Evolutionary conservation across 2,797 vertebrate genomes (phyloP).

Genomic region (Helarctos malayanus): DNA sequence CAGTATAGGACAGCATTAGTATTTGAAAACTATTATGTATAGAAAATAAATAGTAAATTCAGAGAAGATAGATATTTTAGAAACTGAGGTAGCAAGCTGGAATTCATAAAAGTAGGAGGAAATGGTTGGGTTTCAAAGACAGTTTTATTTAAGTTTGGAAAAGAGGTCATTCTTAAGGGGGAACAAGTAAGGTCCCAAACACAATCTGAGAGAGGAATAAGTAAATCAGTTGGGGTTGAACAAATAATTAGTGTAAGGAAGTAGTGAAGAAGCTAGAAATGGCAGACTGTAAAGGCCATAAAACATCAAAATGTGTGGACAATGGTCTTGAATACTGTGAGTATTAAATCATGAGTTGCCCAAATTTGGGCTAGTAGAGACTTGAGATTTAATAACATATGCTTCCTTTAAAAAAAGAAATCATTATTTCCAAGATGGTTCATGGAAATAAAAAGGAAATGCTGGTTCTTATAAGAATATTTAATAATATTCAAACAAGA

Average conservation of each 20-base stretch:
- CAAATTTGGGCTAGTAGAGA: constrained; percentile 25
- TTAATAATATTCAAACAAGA: constrained; percentile 50
- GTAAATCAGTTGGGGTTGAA: constrained; percentile 26
- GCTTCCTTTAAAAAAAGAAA: neutral
- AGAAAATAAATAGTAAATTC: constrained; percentile 57
- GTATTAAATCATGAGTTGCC: constrained; percentile 28
- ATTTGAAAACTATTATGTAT: constrained; percentile 42
- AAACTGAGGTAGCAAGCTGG: neutral
- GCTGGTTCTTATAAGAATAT: neutral
- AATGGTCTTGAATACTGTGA: neutral
- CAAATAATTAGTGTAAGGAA: constrained; percentile 28
- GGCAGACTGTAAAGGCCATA: neutral
- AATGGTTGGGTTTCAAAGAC: neutral
- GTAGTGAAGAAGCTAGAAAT: constrained; percentile 12
- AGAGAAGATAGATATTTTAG: constrained; percentile 33
- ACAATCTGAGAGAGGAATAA: constrained; percentile 51
- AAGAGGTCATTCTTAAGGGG: neutral
- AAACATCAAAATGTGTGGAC: neutral
- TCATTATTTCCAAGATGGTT: neutral
- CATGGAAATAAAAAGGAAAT: constrained; percentile 35
- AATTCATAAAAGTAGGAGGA: constrained; percentile 43
- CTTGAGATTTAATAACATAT: constrained; percentile 48
- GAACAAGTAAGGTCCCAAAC: neutral
- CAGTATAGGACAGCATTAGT: neutral
- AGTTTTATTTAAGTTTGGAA: constrained; percentile 25